Evolutionary conservation across 2,888 invertebrate genomes (phyloP), one percentile per base, ranked within the genome.

Genomic region (Aspidapion aeneum): DNA sequence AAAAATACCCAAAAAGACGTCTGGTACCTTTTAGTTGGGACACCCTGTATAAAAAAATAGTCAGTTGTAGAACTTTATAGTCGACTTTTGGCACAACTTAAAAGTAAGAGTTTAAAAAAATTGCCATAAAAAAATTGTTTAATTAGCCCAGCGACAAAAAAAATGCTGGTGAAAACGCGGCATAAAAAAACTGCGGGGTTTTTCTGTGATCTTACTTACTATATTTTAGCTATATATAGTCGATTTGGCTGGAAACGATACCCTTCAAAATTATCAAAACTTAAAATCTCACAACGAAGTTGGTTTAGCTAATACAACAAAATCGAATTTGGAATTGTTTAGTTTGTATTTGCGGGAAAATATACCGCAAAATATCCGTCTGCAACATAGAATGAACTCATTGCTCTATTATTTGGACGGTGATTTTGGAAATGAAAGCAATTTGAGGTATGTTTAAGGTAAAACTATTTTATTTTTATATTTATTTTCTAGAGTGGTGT

Each of bases 161-260:
- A n/a, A n/a, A n/a, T n/a, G n/a, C n/a, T n/a, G n/a, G n/a, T n/a
- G n/a, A n/a, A n/a, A n/a, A n/a, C n/a, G n/a, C n/a, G n/a, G n/a
- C n/a, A n/a, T n/a, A n/a, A n/a, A n/a, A n/a, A n/a, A n/a, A n/a
- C n/a, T n/a, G n/a, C n/a, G n/a, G n/a, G n/a, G n/a, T n/a, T n/a
- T n/a, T n/a, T n/a, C n/a, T n/a, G n/a, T n/a, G n/a, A n/a, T n/a
- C n/a, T n/a, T n/a, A n/a, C n/a, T n/a, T n/a, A n/a, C n/a, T n/a
- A n/a, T 49, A n/a, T 58, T 68, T 9, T 64, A 82, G 81, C 68
- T 82, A 55, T 81, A 82, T 66, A 65, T 82, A 20, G 76, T 82
- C 18, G 82, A 82, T 71, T 73, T 81, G 72, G 81, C 80, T 35
- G 82, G 82, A 16, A 75, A 72, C 7, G 81, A 80, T 54, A 77